Evolutionary conservation across 2,113 vertebrate species (phyloP).

Genomic region (Oxygymnocypris stewartii): DNA sequence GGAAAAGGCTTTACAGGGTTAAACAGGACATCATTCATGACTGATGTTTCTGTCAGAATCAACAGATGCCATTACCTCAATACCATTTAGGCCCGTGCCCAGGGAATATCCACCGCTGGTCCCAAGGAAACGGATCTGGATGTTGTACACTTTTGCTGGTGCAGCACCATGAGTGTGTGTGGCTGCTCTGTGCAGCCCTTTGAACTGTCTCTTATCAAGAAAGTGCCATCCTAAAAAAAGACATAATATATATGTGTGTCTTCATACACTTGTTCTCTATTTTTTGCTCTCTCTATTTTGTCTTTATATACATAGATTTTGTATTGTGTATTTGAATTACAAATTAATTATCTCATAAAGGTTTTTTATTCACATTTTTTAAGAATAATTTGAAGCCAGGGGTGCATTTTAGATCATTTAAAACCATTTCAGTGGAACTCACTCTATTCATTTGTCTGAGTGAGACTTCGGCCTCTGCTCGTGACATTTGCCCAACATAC

Average conservation of each 20-base stretch:
- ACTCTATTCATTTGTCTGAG: conserved; percentile 86
- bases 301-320: not conserved
- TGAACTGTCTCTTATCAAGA: conserved; percentile 91
- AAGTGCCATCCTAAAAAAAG: conserved; percentile 84
- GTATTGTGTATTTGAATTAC: not conserved
- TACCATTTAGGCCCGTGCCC: conserved; percentile 86
- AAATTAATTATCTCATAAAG: not conserved
- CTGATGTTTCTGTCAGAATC: not conserved
- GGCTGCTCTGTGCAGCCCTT: conserved; percentile 80
- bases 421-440: conserved; percentile 38
- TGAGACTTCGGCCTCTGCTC: conserved; percentile 84
- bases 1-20: not conserved
- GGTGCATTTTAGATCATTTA: not conserved
- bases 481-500: conserved; percentile 82
- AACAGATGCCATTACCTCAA: conserved; percentile 79
- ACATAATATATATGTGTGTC: not conserved
- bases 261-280: not conserved
- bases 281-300: not conserved
- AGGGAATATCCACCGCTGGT: conserved; percentile 78
- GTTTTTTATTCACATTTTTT: not conserved
- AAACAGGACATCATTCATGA: not conserved
- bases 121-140: conserved; percentile 86
- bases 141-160: conserved; percentile 91
- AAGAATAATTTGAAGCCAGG: not conserved
- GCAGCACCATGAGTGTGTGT: conserved; percentile 91